These are phyloP conservation scores for Lysiphlebus fabarum DNA, from an alignment of 1,140 invertebrate species.

Conservation along the genomic window DNA sequence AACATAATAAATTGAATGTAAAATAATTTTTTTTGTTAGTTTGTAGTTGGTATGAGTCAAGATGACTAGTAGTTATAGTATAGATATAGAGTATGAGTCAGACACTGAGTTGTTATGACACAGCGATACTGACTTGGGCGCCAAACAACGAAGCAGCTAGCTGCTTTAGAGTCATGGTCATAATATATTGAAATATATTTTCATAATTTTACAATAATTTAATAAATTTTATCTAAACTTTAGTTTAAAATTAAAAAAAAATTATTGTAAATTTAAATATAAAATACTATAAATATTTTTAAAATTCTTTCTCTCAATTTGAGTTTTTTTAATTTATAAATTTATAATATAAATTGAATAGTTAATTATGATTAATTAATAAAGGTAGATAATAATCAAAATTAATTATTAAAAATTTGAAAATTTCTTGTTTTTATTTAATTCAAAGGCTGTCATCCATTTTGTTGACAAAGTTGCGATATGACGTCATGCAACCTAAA, in stretches of 20 bases:
- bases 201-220: too few relatives aligned
- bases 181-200: not conserved
- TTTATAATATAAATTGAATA: too few relatives aligned
- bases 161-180: too few relatives aligned
- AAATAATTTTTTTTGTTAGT: not conserved
- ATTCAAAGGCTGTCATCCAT: constrained; percentile 25
- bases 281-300: too few relatives aligned
- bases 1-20: not conserved
- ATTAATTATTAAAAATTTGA: not conserved
- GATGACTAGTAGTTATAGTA: constrained; percentile 22
- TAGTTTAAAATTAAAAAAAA: too few relatives aligned
- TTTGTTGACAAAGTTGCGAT: constrained; percentile 35
- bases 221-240: too few relatives aligned
- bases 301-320: too few relatives aligned
- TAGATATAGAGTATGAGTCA: constrained; percentile 27
- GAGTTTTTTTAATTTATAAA: too few relatives aligned
- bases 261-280: too few relatives aligned
- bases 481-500: constrained; percentile 42
- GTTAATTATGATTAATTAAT: not conserved
- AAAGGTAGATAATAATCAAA: not conserved
- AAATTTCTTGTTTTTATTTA: not conserved
- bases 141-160: not conserved
- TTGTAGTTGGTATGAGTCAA: constrained; percentile 15
- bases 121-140: constrained; percentile 17
- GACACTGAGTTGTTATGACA: constrained; percentile 28